Evolutionary conservation across 2,888 invertebrate species (phyloP), one percentile per base, ranked within the genome.

Genomic region (Zhuqinia jingwanae): DNA sequence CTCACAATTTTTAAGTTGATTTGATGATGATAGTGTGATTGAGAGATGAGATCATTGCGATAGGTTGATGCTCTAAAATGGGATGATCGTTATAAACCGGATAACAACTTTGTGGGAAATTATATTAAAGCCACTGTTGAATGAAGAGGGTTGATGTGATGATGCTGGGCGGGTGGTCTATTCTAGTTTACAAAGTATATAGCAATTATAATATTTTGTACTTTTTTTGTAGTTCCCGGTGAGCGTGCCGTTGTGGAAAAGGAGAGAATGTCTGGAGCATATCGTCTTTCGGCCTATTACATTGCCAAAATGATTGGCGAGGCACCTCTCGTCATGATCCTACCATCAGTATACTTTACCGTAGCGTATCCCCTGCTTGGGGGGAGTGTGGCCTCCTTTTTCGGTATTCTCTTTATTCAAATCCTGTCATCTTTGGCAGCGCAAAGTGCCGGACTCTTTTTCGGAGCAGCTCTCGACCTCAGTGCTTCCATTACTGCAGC

Each of bases 221-320:
- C 78, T 50, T 63, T 83, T 47, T 75, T 92, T 93, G 0, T 92
- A 96, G 96, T 96, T 94, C 96, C 96, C 82, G 94, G 95, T 73
- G 96, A 96, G 92, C 94, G 95, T 90, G 95, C 95, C 93, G 96
- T 96, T 53, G 95, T 96, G 89, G 95, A 95, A 92, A 96, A 96
- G 92, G 96, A 96, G 92, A 93, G 96, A 85, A 94, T 95, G 89
- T 95, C 96, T 15, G 96, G 96, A 70, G 95, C 96, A 47, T 96
- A 96, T 92, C 94, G 96, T 80, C 93, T 96, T 77, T 96, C 96
- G 10, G 96, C 96, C 50, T 96, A 96, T 92, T 87, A 82, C 77
- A 89, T 96, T 92, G 96, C 96, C 87, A 96, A 96, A 93, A 96
- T 96, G 95, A 94, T 95, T 88, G 96, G 96, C 85, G 96, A 96